These are phyloP conservation scores for Rhea pennata DNA, from an alignment of 2,113 vertebrate species.

Conservation along the genomic window DNA sequence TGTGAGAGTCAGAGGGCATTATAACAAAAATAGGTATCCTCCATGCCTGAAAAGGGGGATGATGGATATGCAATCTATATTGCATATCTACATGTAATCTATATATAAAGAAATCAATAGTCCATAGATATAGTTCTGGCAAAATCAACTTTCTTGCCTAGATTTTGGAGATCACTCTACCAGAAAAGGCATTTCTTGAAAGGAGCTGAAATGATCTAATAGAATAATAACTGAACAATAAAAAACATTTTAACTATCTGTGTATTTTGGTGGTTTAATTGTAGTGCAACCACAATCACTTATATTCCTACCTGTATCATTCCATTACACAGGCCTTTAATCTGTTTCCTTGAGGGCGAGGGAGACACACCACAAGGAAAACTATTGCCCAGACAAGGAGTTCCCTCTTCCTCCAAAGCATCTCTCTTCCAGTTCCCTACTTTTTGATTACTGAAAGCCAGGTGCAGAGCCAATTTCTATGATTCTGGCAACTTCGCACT, in stretches of 20 bases:
- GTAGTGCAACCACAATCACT: conserved; percentile 3
- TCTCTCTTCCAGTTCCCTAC: not conserved
- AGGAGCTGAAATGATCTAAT: conserved; percentile 23
- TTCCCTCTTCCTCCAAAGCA: not conserved
- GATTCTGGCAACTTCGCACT: not conserved
- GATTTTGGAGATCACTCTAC: no score
- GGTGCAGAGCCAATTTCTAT: not conserved
- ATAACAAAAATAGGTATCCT: not conserved
- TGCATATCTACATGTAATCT: no score
- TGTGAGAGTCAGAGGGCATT: not conserved
- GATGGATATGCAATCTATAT: conserved; percentile 9
- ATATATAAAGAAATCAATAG: conserved; percentile 46
- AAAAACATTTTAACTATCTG: conserved; percentile 48
- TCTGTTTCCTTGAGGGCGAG: not conserved
- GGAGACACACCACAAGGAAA: not conserved
- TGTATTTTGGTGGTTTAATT: conserved; percentile 49
- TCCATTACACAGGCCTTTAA: conserved; percentile 25
- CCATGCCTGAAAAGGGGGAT: not conserved
- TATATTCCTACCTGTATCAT: not conserved
- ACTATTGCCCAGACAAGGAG: not conserved
- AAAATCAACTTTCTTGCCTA: conserved; percentile 48
- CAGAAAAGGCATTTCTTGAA: conserved; percentile 21
- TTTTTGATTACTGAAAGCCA: not conserved
- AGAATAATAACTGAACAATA: conserved; percentile 42
- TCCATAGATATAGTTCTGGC: not conserved